Evolutionary conservation across 2,797 vertebrate species (phyloP), one percentile per base, ranked within the genome.

Genomic region (Anableps anableps): DNA sequence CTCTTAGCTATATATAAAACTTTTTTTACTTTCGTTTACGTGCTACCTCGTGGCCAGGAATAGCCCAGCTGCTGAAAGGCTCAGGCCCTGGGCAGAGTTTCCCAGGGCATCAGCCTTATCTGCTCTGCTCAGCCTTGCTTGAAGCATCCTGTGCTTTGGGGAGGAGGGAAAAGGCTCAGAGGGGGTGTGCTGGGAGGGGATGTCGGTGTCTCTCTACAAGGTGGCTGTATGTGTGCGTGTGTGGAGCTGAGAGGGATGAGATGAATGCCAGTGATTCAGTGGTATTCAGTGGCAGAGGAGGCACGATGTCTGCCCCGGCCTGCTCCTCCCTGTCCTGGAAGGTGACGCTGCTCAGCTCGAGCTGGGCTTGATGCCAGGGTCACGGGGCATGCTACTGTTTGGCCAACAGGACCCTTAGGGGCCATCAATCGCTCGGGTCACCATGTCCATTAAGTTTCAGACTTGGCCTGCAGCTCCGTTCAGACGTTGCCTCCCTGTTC

Each of bases 81-180:
- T 94, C 90, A 89, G 89, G 86, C 86, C 43, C 79, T 85, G 94
- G 95, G 95, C 94, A 96, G 94, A 92, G 91, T 95, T 96, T 96
- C 96, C 95, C 95, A 96, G 95, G 95, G 95, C 95, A 94, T 94
- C 90, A 86, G 93, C 87, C 95, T 96, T 96, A 96, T 97, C 95
- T 96, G 86, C 89, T 91, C 91, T 58, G 74, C 88, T 95, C 95
- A 96, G 95, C 93, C 92, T 91, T 83, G 90, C 89, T 92, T 87
- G 92, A 94, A 80, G 79, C 94, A 98, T 98, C 96, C 97, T 97
- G 96, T 95, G 93, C 94, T 88, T 87, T 86, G 92, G 92, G 86
- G 88, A 88, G 91, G 91, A 82, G 82, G 88, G 87, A 85, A 85
- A 91, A 87, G 74, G 84, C 64, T 79, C 1, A n/a, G 76, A 76